These are phyloP conservation scores for Drosophila ironensis DNA, from an alignment of 1,140 invertebrate genomes.

Conservation along the genomic window DNA sequence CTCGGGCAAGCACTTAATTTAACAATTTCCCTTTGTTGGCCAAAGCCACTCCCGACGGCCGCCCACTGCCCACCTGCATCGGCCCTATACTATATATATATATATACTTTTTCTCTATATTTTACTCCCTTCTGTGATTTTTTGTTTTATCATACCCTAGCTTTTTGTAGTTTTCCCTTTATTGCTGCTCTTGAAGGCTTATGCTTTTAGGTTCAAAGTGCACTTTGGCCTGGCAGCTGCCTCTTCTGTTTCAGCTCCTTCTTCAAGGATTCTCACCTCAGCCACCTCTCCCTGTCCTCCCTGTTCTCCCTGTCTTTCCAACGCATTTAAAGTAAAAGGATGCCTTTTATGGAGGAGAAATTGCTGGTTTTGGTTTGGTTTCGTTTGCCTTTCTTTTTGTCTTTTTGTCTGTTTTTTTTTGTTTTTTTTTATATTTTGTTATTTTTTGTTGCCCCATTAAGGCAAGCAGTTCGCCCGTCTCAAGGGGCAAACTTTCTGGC, in stretches of 20 bases:
- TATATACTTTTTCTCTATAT: not conserved
- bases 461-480: slow-evolving; percentile 57
- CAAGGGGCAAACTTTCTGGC: slow-evolving; percentile 46
- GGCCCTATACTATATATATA: not conserved
- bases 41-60: not conserved
- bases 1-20: slow-evolving; percentile 62
- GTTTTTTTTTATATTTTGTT: no score
- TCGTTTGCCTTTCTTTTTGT: no score
- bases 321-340: no score
- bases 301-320: not conserved
- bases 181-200: slow-evolving; percentile 46
- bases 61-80: slow-evolving; percentile 28
- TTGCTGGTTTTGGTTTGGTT: slow-evolving; percentile 24
- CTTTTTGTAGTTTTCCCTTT: not conserved
- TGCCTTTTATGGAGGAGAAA: slow-evolving; percentile 49
- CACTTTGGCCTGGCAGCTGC: slow-evolving; percentile 64
- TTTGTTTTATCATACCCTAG: no score
- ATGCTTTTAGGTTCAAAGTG: slow-evolving; percentile 75
- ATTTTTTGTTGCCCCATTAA: slow-evolving; percentile 56
- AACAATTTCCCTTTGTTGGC: slow-evolving; percentile 69
- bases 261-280: slow-evolving; percentile 23
- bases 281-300: not conserved
- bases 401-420: no score
- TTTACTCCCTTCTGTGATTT: not conserved
- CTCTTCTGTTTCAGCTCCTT: slow-evolving; percentile 19